These are phyloP conservation scores for Dipodomys ordii DNA, from an alignment of 2,113 vertebrate genomes.

Conservation along the genomic window DNA sequence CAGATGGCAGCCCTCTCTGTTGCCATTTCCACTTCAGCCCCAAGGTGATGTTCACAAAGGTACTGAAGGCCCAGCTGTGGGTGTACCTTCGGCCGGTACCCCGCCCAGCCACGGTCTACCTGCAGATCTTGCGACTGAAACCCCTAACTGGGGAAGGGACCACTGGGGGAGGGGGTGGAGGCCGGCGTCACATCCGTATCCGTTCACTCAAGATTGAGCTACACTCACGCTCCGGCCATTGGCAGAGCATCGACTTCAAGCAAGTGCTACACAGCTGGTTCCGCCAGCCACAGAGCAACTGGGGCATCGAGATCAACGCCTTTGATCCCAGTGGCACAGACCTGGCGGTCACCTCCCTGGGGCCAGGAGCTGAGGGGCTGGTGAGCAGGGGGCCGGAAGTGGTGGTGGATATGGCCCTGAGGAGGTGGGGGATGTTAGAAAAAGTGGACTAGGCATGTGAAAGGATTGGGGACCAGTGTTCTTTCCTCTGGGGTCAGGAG, in stretches of 20 bases:
- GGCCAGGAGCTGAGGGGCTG: conserved; percentile 98
- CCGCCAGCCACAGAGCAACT: conserved; percentile 98
- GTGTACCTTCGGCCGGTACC: conserved; percentile 97
- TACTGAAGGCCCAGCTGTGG: conserved; percentile 98
- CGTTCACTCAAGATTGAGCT: conserved; percentile 98
- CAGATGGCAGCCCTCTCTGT: conserved; percentile 96
- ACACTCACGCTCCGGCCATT: conserved; percentile 95
- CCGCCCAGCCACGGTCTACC: conserved; percentile 96
- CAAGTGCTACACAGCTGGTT: conserved; percentile 99
- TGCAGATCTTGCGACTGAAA: conserved; percentile 97
- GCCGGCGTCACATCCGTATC: conserved; percentile 95
- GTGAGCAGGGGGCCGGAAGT: conserved; percentile 81
- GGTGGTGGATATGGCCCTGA: conserved; percentile 63
- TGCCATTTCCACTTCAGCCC: conserved; percentile 99
- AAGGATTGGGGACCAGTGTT: not conserved
- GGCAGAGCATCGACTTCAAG: conserved; percentile 99
- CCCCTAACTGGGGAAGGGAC: conserved; percentile 96
- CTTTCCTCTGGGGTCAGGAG: conserved; percentile 1
- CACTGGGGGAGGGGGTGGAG: conserved; percentile 80
- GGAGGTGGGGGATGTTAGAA: conserved; percentile 65
- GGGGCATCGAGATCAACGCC: conserved; percentile 99
- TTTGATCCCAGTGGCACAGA: conserved; percentile 98
- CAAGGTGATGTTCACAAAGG: conserved; percentile 99
- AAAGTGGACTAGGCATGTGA: conserved; percentile 37
- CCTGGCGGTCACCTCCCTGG: conserved; percentile 96